Evolutionary conservation across 2,113 vertebrate species (phyloP).

Genomic region (Hystrix cristata): DNA sequence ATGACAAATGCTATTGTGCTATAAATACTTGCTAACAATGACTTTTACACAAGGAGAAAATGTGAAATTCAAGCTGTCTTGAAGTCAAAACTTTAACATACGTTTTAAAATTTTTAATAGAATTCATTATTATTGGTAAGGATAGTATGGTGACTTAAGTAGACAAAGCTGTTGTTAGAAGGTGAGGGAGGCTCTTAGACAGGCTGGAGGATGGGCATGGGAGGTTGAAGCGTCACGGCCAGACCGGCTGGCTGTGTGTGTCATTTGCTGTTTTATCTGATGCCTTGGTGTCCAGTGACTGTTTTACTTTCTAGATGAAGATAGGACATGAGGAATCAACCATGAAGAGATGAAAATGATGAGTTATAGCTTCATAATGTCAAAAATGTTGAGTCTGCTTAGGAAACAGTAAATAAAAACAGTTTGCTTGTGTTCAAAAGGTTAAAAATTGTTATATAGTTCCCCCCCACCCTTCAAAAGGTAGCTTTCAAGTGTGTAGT

Average conservation of each 20-base stretch:
- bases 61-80: not conserved
- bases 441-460: slow-evolving; percentile 36
- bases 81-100: not conserved
- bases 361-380: slow-evolving; percentile 65
- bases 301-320: slow-evolving; percentile 77
- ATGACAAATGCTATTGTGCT: slow-evolving; percentile 62
- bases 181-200: not conserved
- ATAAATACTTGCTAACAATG: slow-evolving; percentile 70
- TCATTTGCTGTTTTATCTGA: slow-evolving; percentile 79
- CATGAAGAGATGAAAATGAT: slow-evolving; percentile 77
- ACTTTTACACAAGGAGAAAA: slow-evolving; percentile 52
- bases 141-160: not conserved
- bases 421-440: slow-evolving; percentile 48
- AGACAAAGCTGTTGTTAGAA: not conserved
- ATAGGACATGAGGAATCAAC: slow-evolving; percentile 68
- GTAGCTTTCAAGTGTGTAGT: not conserved
- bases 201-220: slow-evolving; percentile 45
- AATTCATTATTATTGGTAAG: not conserved
- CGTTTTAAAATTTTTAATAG: not conserved
- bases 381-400: slow-evolving; percentile 56
- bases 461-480: not conserved
- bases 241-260: slow-evolving; percentile 44
- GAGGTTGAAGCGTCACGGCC: slow-evolving; percentile 64
- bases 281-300: slow-evolving; percentile 73
- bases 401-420: slow-evolving; percentile 2